phyloP scores from a whole-genome alignment of 2,113 vertebrate species.

The Carlito syrichta region DNA sequence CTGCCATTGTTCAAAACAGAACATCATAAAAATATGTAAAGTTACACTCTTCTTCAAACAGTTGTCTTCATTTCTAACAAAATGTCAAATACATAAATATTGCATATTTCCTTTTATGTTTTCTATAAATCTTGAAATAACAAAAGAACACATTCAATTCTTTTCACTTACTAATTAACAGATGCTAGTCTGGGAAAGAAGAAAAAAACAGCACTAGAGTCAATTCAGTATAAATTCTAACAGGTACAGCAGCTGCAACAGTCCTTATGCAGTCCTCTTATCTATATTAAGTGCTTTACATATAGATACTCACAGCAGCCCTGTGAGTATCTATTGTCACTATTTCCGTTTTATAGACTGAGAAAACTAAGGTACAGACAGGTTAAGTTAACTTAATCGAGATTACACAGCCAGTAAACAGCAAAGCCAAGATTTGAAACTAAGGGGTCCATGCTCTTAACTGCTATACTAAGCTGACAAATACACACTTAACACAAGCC shows the following conservation, averaged over 20 bases:
- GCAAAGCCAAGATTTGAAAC: not conserved
- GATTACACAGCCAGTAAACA: not conserved
- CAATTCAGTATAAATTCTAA: not conserved
- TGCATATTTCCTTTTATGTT: constrained; percentile 34
- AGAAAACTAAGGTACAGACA: not conserved
- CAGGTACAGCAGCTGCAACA: not conserved
- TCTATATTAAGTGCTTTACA: not conserved
- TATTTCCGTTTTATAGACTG: not conserved
- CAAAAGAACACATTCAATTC: not conserved
- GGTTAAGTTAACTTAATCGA: not conserved
- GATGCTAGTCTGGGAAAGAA: not conserved
- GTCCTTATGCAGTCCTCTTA: not conserved
- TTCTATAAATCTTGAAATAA: not conserved
- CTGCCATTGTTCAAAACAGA: constrained; percentile 82
- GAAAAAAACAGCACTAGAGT: not conserved
- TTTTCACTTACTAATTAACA: not conserved
- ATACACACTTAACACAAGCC: not conserved
- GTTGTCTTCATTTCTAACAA: constrained; percentile 62
- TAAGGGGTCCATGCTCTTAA: not conserved
- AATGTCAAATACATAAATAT: constrained; percentile 14
- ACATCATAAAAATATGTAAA: constrained; percentile 50
- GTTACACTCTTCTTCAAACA: constrained; percentile 65
- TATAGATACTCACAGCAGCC: not conserved
- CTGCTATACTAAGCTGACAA: not conserved
- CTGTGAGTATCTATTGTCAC: not conserved